Percentiles rank a stretch among this genome's conserved stretches.
phyloP scores from a whole-genome alignment of 2,888 invertebrate species.

The Carcina quercana region DNA sequence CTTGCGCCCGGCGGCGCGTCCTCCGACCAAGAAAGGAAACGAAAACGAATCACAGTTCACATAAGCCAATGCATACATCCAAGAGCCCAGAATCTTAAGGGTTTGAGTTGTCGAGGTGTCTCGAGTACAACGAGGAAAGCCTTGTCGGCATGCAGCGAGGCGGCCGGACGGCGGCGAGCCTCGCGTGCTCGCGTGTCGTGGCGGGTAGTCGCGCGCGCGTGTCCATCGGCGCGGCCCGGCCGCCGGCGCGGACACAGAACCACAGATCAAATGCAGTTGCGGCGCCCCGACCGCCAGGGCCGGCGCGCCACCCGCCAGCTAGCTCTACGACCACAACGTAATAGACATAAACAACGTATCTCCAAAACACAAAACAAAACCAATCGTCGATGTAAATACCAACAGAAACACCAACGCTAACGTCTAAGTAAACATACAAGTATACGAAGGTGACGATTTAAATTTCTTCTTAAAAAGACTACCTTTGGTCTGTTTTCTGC shows the following conservation, averaged over 20 bases:
- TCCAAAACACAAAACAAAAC: conserved; percentile 55
- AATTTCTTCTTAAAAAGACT: conserved; percentile 76
- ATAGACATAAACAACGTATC: conserved; percentile 56
- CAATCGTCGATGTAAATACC: conserved; percentile 66
- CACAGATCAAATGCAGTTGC: conserved; percentile 74
- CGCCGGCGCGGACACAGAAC: conserved; percentile 66
- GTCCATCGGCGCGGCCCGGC: conserved; percentile 30
- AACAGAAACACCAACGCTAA: conserved; percentile 72
- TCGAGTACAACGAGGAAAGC: conserved; percentile 70
- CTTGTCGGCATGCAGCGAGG: conserved; percentile 68
- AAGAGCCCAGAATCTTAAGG: conserved; percentile 75
- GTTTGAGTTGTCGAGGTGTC: conserved; percentile 67
- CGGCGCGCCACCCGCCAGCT: conserved; percentile 65
- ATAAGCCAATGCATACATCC: conserved; percentile 75
- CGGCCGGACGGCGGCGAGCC: conserved; percentile 48
- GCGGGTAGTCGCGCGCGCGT: conserved; percentile 30
- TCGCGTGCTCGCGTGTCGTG: conserved; percentile 19
- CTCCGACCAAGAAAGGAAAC: conserved; percentile 72
- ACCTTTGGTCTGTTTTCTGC: conserved; percentile 87
- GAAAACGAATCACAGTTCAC: conserved; percentile 75
- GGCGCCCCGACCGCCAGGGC: conserved; percentile 45
- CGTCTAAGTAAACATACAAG: conserved; percentile 72
- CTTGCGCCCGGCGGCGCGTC: conserved; percentile 49
- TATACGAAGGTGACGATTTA: conserved; percentile 75
- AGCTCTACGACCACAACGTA: conserved; percentile 70